Conservation (phyloP, 1,140 invertebrate species). For the Magallana ariakensis region DNA sequence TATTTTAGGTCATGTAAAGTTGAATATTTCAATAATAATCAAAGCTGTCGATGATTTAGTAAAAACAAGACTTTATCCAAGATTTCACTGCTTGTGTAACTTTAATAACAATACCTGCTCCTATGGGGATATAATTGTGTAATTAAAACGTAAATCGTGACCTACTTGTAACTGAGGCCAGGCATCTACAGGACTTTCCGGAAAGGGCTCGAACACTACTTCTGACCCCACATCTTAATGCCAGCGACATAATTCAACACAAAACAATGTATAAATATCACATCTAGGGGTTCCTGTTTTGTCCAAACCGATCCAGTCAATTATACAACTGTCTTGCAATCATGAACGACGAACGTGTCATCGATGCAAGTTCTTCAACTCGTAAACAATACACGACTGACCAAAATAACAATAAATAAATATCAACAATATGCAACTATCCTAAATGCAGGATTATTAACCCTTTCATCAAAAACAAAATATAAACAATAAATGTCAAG, state of each 20-base stretch:
- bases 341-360: slow-evolving; percentile 20
- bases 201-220: background rate
- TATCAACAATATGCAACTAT: background rate
- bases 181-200: background rate
- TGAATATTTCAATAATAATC: too few relatives aligned
- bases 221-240: slow-evolving; percentile 23
- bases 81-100: too few relatives aligned
- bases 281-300: background rate
- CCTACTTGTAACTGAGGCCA: background rate
- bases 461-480: background rate
- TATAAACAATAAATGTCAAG: slow-evolving; percentile 37
- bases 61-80: too few relatives aligned
- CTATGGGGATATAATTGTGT: too few relatives aligned
- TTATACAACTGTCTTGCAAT: background rate
- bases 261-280: background rate
- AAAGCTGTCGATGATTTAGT: too few relatives aligned
- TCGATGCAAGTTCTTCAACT: background rate
- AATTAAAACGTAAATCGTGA: background rate
- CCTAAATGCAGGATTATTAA: too few relatives aligned
- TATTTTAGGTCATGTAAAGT: too few relatives aligned
- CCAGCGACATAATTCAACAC: slow-evolving; percentile 24
- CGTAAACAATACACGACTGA: background rate
- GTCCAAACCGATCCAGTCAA: slow-evolving; percentile 5
- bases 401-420: background rate
- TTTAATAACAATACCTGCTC: too few relatives aligned